Conservation (phyloP, 2,888 invertebrate genomes). For the Xestia xanthographa region DNA sequence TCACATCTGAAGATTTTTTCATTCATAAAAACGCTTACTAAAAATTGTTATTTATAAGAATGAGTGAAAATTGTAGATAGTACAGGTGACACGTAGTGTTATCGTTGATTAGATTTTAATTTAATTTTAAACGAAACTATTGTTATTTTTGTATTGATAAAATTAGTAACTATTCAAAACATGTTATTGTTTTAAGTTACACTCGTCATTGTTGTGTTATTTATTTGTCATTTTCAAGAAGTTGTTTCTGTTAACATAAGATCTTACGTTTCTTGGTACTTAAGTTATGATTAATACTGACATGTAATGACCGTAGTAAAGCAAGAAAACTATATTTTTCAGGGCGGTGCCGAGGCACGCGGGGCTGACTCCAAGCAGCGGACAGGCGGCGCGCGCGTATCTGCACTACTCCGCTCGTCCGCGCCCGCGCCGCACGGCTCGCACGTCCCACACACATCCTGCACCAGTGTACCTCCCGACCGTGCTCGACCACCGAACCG, state of each 20-base stretch:
- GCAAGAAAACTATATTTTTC: slow-evolving; percentile 73
- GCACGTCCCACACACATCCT: slow-evolving; percentile 82
- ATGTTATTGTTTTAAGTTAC: neutral
- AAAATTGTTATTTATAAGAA: neutral
- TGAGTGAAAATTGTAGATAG: slow-evolving; percentile 8
- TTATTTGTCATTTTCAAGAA: neutral
- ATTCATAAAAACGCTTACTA: slow-evolving; percentile 7
- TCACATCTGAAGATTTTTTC: neutral
- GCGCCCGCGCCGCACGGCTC: slow-evolving; percentile 89
- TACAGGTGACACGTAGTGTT: slow-evolving; percentile 5
- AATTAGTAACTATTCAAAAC: neutral
- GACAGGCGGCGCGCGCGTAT: slow-evolving; percentile 79
- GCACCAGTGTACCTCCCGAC: slow-evolving; percentile 72
- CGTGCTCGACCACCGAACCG: slow-evolving; percentile 72
- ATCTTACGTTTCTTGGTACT: slow-evolving; percentile 21
- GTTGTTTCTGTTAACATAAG: slow-evolving; percentile 5
- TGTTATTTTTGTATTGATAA: neutral
- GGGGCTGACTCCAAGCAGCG: slow-evolving; percentile 83
- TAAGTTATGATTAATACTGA: slow-evolving; percentile 48
- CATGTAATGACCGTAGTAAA: slow-evolving; percentile 53
- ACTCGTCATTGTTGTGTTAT: neutral
- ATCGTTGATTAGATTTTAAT: slow-evolving; percentile 23
- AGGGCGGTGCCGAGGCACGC: slow-evolving; percentile 88
- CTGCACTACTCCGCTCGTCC: slow-evolving; percentile 83
- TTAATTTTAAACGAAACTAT: neutral